phyloP scores from a whole-genome alignment of 2,888 invertebrate genomes.

The Notodonta dromedarius region DNA sequence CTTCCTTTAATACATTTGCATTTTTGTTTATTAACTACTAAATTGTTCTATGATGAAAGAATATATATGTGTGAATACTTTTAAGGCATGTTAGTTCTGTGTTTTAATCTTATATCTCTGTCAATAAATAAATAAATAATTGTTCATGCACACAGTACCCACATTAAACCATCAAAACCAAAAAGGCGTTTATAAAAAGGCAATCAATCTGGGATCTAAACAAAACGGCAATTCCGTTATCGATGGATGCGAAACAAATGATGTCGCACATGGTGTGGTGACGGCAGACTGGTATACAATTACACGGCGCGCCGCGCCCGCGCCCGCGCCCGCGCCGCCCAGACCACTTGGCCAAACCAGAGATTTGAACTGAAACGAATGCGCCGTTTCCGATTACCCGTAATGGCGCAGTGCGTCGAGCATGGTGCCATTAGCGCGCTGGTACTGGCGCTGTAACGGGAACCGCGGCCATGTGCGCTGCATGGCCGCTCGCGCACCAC shows the following conservation, averaged over 20 bases:
- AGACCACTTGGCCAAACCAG: conserved; percentile 25
- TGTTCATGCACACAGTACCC: too few species aligned
- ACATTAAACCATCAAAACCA: too few species aligned
- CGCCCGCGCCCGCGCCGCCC: conserved; percentile 8
- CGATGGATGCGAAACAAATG: conserved; percentile 2
- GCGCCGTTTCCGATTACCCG: conserved; percentile 33
- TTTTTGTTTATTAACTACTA: too few species aligned
- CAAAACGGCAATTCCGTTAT: background rate
- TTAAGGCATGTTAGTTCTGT: too few species aligned
- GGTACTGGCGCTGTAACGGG: conserved; percentile 39
- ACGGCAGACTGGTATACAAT: conserved; percentile 15
- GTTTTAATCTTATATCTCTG: too few species aligned
- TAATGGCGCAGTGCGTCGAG: conserved; percentile 24
- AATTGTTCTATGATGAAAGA: too few species aligned
- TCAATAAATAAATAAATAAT: too few species aligned
- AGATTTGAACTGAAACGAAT: conserved; percentile 29
- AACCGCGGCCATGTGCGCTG: conserved; percentile 46
- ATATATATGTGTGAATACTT: too few species aligned
- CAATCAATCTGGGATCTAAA: background rate
- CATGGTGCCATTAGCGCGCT: conserved; percentile 34
- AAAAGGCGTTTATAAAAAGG: too few species aligned
- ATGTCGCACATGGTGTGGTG: conserved; percentile 4
- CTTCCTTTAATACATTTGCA: too few species aligned
- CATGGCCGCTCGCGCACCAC: background rate
- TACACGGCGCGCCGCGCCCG: conserved; percentile 11